phyloP scores from a whole-genome alignment of 2,113 vertebrate genomes.

The Tinamus guttatus region DNA sequence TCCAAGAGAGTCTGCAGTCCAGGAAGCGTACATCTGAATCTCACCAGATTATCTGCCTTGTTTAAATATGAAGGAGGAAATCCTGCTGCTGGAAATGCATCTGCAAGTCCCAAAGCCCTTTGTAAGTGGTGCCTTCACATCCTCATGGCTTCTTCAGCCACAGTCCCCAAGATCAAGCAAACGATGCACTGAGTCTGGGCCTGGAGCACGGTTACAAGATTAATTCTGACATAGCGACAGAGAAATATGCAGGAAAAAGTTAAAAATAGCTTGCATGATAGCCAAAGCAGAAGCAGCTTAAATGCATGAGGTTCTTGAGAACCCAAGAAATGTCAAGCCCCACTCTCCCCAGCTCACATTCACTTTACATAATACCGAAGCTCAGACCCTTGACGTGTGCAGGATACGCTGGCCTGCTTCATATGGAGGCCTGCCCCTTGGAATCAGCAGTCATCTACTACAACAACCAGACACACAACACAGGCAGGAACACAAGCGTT shows the following conservation, averaged over 20 bases:
- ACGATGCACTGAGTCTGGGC: not conserved
- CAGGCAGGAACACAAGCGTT: not conserved
- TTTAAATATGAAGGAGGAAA: not conserved
- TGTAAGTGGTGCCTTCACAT: not conserved
- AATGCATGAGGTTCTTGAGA: not conserved
- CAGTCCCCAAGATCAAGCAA: not conserved
- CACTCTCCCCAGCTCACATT: not conserved
- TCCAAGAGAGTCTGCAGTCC: not conserved
- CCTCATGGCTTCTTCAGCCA: not conserved
- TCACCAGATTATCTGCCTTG: not conserved
- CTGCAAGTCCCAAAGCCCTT: not conserved
- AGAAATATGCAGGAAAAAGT: not conserved
- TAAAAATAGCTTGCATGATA: not conserved
- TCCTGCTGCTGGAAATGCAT: not conserved
- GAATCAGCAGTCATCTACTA: not conserved
- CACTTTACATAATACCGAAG: not conserved
- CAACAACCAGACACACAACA: not conserved
- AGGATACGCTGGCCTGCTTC: not conserved
- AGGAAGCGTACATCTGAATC: not conserved
- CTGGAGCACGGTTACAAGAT: not conserved
- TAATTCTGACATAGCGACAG: slow-evolving; percentile 6
- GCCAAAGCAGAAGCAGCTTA: not conserved
- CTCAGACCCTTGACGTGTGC: not conserved
- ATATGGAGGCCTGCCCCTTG: not conserved
- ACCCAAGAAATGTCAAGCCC: not conserved